A percentile compares a stretch with the other conserved stretches of the same genome.
phyloP scores from a whole-genome alignment of 2,888 invertebrate genomes.

The Lasioglossum figueresi region DNA sequence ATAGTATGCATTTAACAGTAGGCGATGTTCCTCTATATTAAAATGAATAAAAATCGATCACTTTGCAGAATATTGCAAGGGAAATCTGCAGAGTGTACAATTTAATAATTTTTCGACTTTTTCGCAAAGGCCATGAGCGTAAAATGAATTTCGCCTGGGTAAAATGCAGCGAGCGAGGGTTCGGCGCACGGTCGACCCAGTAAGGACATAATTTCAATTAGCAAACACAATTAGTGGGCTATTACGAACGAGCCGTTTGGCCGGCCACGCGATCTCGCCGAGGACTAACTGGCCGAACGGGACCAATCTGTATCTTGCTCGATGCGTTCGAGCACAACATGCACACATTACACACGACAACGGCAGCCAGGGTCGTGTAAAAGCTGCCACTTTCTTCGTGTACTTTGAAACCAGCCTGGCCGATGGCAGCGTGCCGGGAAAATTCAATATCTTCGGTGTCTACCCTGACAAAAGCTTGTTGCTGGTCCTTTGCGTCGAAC shows the following conservation, averaged over 20 bases:
- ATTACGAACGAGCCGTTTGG: conserved; percentile 72
- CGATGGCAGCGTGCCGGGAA: conserved; percentile 26
- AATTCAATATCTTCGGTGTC: conserved; percentile 52
- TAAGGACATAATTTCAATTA: conserved; percentile 78
- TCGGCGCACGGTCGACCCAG: conserved; percentile 34
- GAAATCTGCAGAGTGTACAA: neutral
- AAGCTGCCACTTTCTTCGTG: conserved; percentile 45
- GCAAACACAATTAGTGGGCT: conserved; percentile 79
- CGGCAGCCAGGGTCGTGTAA: conserved; percentile 15
- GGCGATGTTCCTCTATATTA: neutral
- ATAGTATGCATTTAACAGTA: neutral
- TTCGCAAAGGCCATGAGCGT: neutral
- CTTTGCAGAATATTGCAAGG: neutral
- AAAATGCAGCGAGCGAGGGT: neutral
- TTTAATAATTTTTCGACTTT: neutral
- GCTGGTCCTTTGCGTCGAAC: conserved; percentile 30
- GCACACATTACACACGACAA: neutral
- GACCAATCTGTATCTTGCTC: conserved; percentile 22
- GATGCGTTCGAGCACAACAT: conserved; percentile 38
- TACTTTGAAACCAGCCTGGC: conserved; percentile 32
- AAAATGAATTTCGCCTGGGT: conserved; percentile 39
- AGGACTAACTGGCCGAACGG: conserved; percentile 45
- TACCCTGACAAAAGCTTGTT: conserved; percentile 42
- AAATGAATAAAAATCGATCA: neutral
- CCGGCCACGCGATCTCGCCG: conserved; percentile 43